phyloP scores from a whole-genome alignment of 92 coral and sea anemone genomes.

The Plumapathes pennacea region DNA sequence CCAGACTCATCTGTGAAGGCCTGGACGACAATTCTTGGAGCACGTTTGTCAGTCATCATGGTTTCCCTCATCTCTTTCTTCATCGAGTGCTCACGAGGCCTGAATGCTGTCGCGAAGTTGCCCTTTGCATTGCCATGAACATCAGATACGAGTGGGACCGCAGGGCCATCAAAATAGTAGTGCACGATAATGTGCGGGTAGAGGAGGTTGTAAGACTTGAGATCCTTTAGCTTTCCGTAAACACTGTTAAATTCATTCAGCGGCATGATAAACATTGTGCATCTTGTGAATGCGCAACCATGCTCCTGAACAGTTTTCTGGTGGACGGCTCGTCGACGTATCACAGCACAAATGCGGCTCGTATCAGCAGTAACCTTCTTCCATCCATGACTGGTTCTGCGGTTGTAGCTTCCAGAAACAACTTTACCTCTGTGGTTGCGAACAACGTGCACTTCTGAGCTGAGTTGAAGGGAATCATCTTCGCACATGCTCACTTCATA shows the following conservation, averaged over 20 bases:
- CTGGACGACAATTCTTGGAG: conserved; percentile 35
- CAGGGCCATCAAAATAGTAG: conserved; percentile 13
- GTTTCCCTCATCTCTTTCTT: conserved; percentile 29
- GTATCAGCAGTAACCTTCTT: background rate
- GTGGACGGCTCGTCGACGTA: conserved; percentile 29
- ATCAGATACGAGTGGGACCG: conserved; percentile 1
- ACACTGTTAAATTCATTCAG: conserved; percentile 27
- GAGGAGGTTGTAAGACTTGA: conserved; percentile 15
- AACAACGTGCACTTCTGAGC: conserved; percentile 22
- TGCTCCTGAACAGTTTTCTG: conserved; percentile 7
- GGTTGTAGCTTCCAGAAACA: conserved; percentile 11
- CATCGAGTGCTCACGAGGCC: conserved; percentile 41
- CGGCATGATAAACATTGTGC: conserved; percentile 26
- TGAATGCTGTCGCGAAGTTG: conserved; percentile 5
- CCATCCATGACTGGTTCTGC: conserved; percentile 9
- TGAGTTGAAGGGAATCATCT: conserved; percentile 10
- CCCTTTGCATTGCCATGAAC: conserved; percentile 35
- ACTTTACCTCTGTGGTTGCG: conserved; percentile 30
- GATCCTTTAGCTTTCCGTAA: conserved; percentile 22
- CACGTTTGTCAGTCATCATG: conserved; percentile 2
- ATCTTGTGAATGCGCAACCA: conserved; percentile 27
- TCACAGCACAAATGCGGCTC: too few relatives aligned
- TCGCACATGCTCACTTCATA: conserved; percentile 13
- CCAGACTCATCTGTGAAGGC: conserved; percentile 23
- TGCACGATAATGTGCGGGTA: conserved; percentile 22